phyloP scores from a whole-genome alignment of 2,888 invertebrate genomes.

The Drosophila yooni region DNA sequence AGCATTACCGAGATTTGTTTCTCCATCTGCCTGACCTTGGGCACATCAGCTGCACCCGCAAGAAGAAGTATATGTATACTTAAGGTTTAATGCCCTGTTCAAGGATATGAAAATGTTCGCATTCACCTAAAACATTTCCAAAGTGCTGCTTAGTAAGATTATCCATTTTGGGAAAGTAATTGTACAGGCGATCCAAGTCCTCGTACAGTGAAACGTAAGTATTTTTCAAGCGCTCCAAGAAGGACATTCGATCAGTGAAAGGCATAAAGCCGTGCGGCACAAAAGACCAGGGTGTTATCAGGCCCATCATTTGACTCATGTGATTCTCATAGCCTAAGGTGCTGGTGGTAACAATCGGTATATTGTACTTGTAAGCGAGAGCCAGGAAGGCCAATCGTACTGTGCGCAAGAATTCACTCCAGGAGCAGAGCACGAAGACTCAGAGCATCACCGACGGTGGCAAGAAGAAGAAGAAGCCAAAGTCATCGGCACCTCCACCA shows the following conservation, averaged over 20 bases:
- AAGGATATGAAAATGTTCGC: background rate
- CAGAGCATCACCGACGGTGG: constrained; percentile 61
- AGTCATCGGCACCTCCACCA: constrained; percentile 81
- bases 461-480: constrained; percentile 81
- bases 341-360: constrained; percentile 84
- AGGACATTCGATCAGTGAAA: constrained; percentile 86
- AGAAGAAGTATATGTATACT: background rate
- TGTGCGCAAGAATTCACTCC: constrained; percentile 82
- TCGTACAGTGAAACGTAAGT: constrained; percentile 83
- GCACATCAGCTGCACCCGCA: constrained; percentile 74
- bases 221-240: constrained; percentile 86
- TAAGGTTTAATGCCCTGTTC: background rate
- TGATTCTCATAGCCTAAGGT: constrained; percentile 85
- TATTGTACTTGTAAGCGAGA: constrained; percentile 83
- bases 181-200: constrained; percentile 75
- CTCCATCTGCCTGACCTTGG: constrained; percentile 84
- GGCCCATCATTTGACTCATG: constrained; percentile 85
- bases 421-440: constrained; percentile 81
- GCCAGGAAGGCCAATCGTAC: constrained; percentile 84
- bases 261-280: constrained; percentile 85
- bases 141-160: constrained; percentile 79
- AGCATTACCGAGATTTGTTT: constrained; percentile 85
- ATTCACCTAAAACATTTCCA: constrained; percentile 72
- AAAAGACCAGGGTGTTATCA: constrained; percentile 85
- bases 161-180: constrained; percentile 84